These are phyloP conservation scores for Lithophane leautieri DNA, from an alignment of 2,888 invertebrate genomes.

Conservation along the genomic window DNA sequence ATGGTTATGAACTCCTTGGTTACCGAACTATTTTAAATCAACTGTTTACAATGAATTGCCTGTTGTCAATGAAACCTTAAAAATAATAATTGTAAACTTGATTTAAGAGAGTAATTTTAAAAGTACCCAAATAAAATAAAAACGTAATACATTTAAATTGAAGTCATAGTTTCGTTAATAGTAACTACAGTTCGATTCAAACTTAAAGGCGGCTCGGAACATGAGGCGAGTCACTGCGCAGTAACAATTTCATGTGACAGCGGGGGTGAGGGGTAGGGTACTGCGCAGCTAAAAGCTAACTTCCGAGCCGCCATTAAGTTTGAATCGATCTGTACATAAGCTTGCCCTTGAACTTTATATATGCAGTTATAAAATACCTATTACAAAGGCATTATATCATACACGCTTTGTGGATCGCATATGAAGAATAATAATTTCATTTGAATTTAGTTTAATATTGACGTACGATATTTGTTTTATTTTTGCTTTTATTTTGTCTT, in stretches of 20 bases:
- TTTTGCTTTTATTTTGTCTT: too few relatives aligned
- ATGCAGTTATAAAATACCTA: neutral
- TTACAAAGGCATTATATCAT: neutral
- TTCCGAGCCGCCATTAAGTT: too few relatives aligned
- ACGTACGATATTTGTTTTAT: too few relatives aligned
- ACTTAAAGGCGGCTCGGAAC: too few relatives aligned
- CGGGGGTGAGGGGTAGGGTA: too few relatives aligned
- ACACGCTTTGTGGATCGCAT: neutral
- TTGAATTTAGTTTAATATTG: too few relatives aligned
- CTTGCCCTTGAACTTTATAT: slow-evolving; percentile 7
- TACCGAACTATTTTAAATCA: neutral
- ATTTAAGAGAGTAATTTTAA: neutral
- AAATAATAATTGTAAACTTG: neutral
- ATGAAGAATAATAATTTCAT: too few relatives aligned
- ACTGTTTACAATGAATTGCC: neutral
- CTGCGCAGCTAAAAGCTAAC: too few relatives aligned
- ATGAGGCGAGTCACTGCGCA: too few relatives aligned
- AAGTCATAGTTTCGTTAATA: neutral
- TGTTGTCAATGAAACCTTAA: neutral
- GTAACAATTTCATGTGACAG: too few relatives aligned
- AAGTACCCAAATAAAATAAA: neutral
- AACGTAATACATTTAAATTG: neutral
- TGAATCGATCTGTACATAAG: too few relatives aligned
- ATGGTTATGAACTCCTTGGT: neutral
- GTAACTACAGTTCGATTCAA: too few relatives aligned